phyloP scores from a whole-genome alignment of 2,113 vertebrate species.

The Aspidoscelis tigris region DNA sequence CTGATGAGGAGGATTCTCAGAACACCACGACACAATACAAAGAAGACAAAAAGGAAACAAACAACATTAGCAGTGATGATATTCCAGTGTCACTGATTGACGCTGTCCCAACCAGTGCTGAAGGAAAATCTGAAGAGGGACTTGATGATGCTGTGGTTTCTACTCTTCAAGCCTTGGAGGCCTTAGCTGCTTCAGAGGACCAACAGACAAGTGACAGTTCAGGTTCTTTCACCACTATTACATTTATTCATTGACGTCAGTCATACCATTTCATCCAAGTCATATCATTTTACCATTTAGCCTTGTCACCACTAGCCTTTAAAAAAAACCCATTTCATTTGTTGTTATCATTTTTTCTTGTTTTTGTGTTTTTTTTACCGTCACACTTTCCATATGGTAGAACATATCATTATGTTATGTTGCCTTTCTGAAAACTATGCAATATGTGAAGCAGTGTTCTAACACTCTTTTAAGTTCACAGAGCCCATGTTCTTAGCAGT shows the following conservation, averaged over 20 bases:
- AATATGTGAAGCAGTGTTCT: slow-evolving; percentile 73
- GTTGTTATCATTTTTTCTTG: slow-evolving; percentile 56
- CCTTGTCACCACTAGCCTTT: slow-evolving; percentile 46
- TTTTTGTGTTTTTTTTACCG: slow-evolving; percentile 42
- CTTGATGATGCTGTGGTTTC: slow-evolving; percentile 89
- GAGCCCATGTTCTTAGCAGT: slow-evolving; percentile 64
- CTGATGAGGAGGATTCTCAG: slow-evolving; percentile 92
- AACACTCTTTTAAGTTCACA: slow-evolving; percentile 70
- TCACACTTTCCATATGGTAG: slow-evolving; percentile 68
- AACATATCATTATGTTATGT: slow-evolving; percentile 60
- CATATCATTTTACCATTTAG: slow-evolving; percentile 71
- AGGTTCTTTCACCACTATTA: slow-evolving; percentile 99
- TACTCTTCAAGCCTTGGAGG: slow-evolving; percentile 92
- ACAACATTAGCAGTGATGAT: slow-evolving; percentile 78
- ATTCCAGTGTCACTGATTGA: slow-evolving; percentile 98
- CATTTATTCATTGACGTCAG: slow-evolving; percentile 93
- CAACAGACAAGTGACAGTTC: slow-evolving; percentile 95
- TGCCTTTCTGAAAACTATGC: slow-evolving; percentile 69
- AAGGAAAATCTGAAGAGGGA: slow-evolving; percentile 83
- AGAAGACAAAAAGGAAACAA: slow-evolving; percentile 73
- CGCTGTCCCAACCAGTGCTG: slow-evolving; percentile 87
- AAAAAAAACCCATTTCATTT: slow-evolving; percentile 71
- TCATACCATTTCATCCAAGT: slow-evolving; percentile 79
- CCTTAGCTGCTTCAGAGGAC: slow-evolving; percentile 94
- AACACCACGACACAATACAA: slow-evolving; percentile 79